These are phyloP conservation scores for Aspiorhynchus laticeps DNA, from an alignment of 2,113 vertebrate species.

Conservation along the genomic window DNA sequence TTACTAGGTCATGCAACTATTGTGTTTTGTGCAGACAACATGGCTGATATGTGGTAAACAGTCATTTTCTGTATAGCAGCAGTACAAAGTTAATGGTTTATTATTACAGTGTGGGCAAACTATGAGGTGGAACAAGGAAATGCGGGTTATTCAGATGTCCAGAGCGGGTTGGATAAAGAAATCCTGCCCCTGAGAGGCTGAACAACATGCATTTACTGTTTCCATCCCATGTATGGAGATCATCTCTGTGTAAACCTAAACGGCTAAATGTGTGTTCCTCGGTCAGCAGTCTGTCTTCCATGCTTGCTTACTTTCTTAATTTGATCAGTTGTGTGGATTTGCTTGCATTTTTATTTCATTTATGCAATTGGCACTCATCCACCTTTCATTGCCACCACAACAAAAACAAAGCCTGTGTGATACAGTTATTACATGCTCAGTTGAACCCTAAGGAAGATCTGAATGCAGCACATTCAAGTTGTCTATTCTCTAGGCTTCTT, in stretches of 20 bases:
- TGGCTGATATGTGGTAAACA: not conserved
- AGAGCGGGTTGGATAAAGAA: not conserved
- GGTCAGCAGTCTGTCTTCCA: constrained; percentile 22
- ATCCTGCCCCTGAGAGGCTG: not conserved
- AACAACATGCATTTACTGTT: constrained; percentile 46
- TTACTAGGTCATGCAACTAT: not conserved
- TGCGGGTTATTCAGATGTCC: not conserved
- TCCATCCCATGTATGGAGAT: constrained; percentile 60
- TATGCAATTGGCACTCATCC: not conserved
- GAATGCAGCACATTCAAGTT: constrained; percentile 19
- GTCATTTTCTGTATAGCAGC: not conserved
- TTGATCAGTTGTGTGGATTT: not conserved
- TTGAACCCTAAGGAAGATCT: constrained; percentile 6
- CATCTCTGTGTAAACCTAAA: constrained; percentile 15
- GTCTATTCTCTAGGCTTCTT: constrained; percentile 22
- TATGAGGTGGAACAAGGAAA: constrained; percentile 1
- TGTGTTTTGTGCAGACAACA: not conserved
- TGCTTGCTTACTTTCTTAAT: constrained; percentile 21
- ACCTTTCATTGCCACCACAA: not conserved
- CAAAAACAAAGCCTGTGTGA: not conserved
- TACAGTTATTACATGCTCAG: constrained; percentile 7
- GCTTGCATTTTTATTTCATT: not conserved
- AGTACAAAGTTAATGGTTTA: constrained; percentile 33
- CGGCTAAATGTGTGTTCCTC: constrained; percentile 8
- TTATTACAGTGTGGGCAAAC: not conserved